These are phyloP conservation scores for Drosophila mauritiana DNA, from an alignment of 1,140 invertebrate species.

Conservation along the genomic window DNA sequence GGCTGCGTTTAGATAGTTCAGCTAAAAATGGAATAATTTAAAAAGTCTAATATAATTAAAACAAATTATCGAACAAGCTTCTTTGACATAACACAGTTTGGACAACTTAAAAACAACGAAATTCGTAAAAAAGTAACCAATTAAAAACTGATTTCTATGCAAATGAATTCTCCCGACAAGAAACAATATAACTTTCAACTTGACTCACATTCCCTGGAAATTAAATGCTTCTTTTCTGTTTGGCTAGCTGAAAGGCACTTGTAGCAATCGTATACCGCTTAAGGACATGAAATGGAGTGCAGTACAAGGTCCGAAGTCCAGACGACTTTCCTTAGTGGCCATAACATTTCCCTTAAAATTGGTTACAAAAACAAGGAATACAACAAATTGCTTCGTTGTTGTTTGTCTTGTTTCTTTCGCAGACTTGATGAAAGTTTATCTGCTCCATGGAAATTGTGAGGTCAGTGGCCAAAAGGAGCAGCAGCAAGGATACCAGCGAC, in stretches of 20 bases:
- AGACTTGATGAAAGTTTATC: conserved; percentile 77
- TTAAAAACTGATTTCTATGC: conserved; percentile 2
- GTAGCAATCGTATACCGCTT: conserved; percentile 49
- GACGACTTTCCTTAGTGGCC: conserved; percentile 40
- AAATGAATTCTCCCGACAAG: neutral
- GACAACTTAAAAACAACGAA: neutral
- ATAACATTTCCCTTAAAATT: conserved; percentile 71
- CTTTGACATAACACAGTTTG: no score
- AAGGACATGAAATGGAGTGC: conserved; percentile 35
- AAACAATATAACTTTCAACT: conserved; percentile 1
- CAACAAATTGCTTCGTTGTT: conserved; percentile 49
- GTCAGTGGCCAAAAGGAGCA: conserved; percentile 11
- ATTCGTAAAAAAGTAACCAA: neutral
- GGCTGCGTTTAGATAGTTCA: no score
- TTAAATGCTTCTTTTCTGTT: conserved; percentile 17
- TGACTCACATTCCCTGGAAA: conserved; percentile 6
- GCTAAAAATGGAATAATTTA: no score
- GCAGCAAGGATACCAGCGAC: conserved; percentile 9
- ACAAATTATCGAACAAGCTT: no score
- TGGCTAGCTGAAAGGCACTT: conserved; percentile 33
- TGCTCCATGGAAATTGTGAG: conserved; percentile 14
- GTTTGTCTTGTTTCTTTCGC: conserved; percentile 34
- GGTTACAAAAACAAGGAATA: conserved; percentile 22
- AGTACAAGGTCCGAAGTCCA: conserved; percentile 28
- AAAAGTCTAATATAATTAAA: no score